Evolutionary conservation across 2,888 invertebrate genomes (phyloP), one percentile per base, ranked within the genome.

Genomic region (Helleia helle): DNA sequence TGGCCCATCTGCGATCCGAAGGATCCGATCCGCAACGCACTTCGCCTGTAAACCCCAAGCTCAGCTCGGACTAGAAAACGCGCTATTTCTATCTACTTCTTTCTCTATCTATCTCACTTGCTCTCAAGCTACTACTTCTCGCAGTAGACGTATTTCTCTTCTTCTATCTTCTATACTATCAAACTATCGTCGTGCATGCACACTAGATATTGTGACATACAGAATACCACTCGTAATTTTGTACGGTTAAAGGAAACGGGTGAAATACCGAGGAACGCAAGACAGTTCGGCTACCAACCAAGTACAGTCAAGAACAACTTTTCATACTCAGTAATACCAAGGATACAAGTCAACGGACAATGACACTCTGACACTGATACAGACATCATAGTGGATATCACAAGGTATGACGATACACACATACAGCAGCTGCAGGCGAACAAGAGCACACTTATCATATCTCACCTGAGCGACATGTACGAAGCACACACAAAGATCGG

Each of bases 191-290:
- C 77, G 83, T 84, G 84, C 84, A 84, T 84, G 84, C 68, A 84
- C 84, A 84, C 84, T 84, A 84, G 84, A 77, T 83, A 83, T 79
- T 81, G 79, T 80, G 73, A 81, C 83, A 83, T 73, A 76, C 70
- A 71, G 74, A 65, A 75, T 69, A 68, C n/a, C n/a, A n/a, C 76
- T 70, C 72, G 81, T 80, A 76, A 76, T 64, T 68, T 75, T 74
- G 72, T 63, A 67, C 59, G 58, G 65, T 62, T 56, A 61, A 38
- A 27, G 30, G 52, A 61, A 63, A 69, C 68, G 65, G 61, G 63
- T 65, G 17, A 70, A 68, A 62, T 59, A 61, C 58, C 64, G 66
- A 65, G 63, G 79, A 74, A 79, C 75, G 76, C 79, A 63, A 65
- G 64, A 62, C 60, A 62, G 60, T 65, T 68, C 65, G 68, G 65